phyloP scores from a whole-genome alignment of 1,140 invertebrate genomes.

The Nautilus pompilius region DNA sequence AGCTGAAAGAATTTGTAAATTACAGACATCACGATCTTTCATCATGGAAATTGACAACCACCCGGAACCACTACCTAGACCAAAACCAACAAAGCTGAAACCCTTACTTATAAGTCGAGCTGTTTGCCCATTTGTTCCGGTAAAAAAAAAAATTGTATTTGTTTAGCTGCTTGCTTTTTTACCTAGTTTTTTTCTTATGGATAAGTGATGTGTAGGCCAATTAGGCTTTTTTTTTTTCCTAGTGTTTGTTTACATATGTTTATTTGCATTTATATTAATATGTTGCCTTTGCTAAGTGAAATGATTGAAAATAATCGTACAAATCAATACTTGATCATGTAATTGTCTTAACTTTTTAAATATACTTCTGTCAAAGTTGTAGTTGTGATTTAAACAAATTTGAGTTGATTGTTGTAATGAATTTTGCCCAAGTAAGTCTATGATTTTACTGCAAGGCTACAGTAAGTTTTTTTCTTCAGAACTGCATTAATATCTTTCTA shows the following conservation, averaged over 20 bases:
- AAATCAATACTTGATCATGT: too few species aligned
- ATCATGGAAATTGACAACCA: constrained; percentile 73
- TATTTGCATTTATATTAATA: too few species aligned
- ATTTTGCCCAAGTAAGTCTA: not conserved
- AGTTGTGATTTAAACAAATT: not conserved
- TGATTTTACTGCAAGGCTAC: too few species aligned
- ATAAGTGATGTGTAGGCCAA: too few species aligned
- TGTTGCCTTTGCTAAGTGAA: too few species aligned
- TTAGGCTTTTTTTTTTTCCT: too few species aligned
- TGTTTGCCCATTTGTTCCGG: constrained; percentile 28
- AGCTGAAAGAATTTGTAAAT: constrained; percentile 73
- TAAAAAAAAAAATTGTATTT: constrained; percentile 9
- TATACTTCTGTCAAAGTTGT: too few species aligned
- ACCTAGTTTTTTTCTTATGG: not conserved
- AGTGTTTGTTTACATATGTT: too few species aligned
- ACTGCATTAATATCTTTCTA: too few species aligned
- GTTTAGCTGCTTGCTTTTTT: not conserved
- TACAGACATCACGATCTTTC: constrained; percentile 69
- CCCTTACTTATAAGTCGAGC: constrained; percentile 22
- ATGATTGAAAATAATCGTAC: too few species aligned
- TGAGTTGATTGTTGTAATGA: not conserved
- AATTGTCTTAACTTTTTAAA: too few species aligned
- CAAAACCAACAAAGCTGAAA: constrained; percentile 38
- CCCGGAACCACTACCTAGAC: constrained; percentile 62
- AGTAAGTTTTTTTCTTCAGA: too few species aligned